Evolutionary conservation across 2,113 vertebrate species (phyloP), one percentile per base, ranked within the genome.

Genomic region (Lophius piscatorius): DNA sequence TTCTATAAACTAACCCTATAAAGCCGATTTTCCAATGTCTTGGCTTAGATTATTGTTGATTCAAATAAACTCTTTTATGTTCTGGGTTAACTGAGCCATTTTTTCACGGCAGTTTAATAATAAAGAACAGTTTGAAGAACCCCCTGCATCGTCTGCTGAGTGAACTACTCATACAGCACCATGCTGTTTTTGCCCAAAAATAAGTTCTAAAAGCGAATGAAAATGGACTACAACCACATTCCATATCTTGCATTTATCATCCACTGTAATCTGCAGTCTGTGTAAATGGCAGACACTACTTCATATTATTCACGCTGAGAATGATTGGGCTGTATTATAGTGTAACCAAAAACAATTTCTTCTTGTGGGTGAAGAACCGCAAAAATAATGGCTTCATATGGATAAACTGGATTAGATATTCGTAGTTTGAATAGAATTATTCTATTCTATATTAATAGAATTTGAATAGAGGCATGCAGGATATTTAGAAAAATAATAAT

Each of bases 221-320:
- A 73, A 55, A 67, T 38, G 51, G 44, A 47, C 17, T 77, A 64
- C 63, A 48, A 35, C 9, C 1, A 46, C 67, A 59, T n/a, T n/a
- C n/a, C n/a, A 44, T 47, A 60, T 51, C 75, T 33, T 21, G 59
- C 51, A 62, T 63, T 65, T 58, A 70, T 79, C 50, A n/a, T 41
- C 39, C 13, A 20, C 24, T 60, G 58, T 40, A 40, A 70, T 47
- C 38, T 13, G 63, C 47, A 70, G 48, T 82, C 62, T 67, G 54
- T 71, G 49, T 68, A 76, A 74, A 67, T 55, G 67, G 70, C 36
- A 70, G 68, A 21, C 41, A 16, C 52, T 40, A 52, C 61, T 71
- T 69, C 58, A 63, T 61, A 76, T 84, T 77, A 81, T 82, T 83
- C 52, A 83, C 59, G 42, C 23, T 21, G 63, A 51, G 58, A 60